Conservation (phyloP, 2,113 vertebrate genomes). For the Hucho hucho region DNA sequence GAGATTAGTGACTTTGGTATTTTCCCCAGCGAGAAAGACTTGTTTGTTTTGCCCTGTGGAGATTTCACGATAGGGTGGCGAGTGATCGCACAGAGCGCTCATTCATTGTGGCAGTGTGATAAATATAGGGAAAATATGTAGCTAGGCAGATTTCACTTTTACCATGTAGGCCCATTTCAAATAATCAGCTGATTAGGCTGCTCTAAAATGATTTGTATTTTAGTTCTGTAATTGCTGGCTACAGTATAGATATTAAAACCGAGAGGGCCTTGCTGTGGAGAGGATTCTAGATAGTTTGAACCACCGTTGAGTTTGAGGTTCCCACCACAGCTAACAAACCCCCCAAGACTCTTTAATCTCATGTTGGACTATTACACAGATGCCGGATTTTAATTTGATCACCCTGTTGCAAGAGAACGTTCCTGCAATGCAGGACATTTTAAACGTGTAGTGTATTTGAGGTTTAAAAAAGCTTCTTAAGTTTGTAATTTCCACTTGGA, state of each 20-base stretch:
- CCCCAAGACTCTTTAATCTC: neutral
- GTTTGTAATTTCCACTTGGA: no score
- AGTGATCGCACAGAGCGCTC: neutral
- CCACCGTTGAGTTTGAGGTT: neutral
- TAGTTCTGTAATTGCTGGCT: constrained; percentile 14
- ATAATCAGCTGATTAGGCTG: neutral
- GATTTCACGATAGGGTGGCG: neutral
- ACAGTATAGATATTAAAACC: neutral
- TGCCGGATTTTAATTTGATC: no score
- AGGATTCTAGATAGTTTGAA: neutral
- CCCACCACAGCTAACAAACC: neutral
- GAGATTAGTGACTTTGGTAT: constrained; percentile 18
- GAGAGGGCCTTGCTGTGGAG: neutral
- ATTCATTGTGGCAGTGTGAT: neutral
- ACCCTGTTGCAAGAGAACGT: no score
- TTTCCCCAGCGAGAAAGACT: constrained; percentile 4
- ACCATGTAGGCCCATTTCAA: neutral
- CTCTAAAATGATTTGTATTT: constrained; percentile 14
- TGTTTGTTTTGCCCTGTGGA: neutral
- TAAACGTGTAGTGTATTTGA: no score
- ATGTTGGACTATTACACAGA: neutral
- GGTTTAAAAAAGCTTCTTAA: no score
- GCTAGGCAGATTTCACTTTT: neutral
- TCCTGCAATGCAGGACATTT: no score
- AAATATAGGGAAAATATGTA: neutral